A percentile compares a stretch with the other conserved stretches of the same genome.
phyloP scores from a whole-genome alignment of 2,888 invertebrate genomes.

The Ferdinandea cuprea region DNA sequence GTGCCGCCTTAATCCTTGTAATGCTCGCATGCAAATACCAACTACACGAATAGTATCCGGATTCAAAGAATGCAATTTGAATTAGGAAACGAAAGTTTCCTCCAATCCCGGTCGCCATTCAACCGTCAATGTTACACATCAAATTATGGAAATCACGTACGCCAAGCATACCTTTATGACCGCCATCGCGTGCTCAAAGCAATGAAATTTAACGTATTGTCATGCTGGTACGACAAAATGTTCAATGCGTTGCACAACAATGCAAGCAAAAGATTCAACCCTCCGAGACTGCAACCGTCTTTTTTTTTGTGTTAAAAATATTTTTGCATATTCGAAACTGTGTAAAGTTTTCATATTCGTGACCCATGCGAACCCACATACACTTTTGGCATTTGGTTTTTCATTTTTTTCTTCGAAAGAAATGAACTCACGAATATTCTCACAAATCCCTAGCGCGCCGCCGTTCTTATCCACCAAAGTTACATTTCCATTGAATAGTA shows the following conservation, averaged over 20 bases:
- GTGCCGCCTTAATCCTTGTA: too few species aligned
- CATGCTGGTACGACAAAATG: conserved; percentile 12
- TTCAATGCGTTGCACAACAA: conserved; percentile 16
- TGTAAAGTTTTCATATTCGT: conserved; percentile 31
- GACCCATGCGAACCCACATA: background rate
- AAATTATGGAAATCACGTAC: conserved; percentile 43
- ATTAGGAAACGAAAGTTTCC: background rate
- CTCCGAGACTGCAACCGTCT: background rate
- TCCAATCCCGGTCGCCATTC: background rate
- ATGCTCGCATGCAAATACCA: background rate
- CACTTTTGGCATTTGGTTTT: background rate
- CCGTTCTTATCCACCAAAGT: conserved; percentile 5
- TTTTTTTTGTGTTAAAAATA: background rate
- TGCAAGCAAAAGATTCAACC: background rate
- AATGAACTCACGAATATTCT: conserved; percentile 26
- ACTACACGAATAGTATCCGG: background rate
- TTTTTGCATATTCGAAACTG: conserved; percentile 21
- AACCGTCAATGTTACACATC: conserved; percentile 14
- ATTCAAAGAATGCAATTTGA: background rate
- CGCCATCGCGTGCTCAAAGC: conserved; percentile 4
- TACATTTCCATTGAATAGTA: conserved; percentile 33
- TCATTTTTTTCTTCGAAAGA: conserved; percentile 2
- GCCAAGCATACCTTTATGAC: background rate
- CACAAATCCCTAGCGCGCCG: background rate
- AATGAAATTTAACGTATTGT: conserved; percentile 46